A percentile compares a stretch with the other conserved stretches of the same genome.
Evolutionary conservation across 2,797 vertebrate genomes (phyloP).

Genomic region (Ceryle rudis): DNA sequence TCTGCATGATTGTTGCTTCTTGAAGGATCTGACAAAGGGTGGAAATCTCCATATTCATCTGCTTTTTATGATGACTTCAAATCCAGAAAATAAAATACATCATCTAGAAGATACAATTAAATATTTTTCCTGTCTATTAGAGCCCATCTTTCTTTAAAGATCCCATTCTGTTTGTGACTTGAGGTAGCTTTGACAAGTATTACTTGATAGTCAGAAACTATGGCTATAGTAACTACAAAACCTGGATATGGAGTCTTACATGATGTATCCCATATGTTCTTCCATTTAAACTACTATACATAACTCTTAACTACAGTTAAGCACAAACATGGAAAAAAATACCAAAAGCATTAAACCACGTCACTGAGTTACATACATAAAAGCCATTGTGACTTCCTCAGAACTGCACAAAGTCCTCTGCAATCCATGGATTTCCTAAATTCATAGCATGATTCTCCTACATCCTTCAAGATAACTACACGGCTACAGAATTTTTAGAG

Average conservation of each 20-base stretch:
- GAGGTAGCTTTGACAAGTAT: background rate
- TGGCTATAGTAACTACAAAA: background rate
- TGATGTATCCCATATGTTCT: rapidly evolving
- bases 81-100: background rate
- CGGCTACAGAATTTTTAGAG: background rate
- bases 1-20: background rate
- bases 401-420: background rate
- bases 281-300: background rate
- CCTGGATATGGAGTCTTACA: background rate
- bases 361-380: background rate
- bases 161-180: background rate
- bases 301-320: background rate
- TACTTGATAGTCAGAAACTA: background rate
- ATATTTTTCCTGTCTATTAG: background rate
- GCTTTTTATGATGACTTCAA: background rate
- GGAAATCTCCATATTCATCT: background rate
- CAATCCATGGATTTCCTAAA: background rate
- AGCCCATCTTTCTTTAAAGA: background rate
- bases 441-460: background rate
- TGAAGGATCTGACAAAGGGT: background rate
- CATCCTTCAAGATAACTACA: background rate
- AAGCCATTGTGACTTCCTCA: background rate
- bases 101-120: background rate
- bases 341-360: background rate
- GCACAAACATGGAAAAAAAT: background rate